phyloP scores from a whole-genome alignment of 92 coral and sea anemone genomes.

The Parazoanthus atlanticus region DNA sequence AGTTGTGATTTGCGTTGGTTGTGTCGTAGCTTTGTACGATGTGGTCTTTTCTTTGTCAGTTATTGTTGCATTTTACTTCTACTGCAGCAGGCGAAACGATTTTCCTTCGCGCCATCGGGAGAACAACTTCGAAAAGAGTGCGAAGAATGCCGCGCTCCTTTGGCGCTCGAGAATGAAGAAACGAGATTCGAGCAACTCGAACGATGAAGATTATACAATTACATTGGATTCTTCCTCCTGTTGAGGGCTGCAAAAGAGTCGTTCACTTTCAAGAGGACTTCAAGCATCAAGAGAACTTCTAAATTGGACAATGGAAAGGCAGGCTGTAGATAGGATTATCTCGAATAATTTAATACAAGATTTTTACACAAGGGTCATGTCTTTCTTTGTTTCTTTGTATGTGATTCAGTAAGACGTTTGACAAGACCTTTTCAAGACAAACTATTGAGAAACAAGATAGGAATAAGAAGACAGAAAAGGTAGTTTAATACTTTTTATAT shows the following conservation, averaged over 20 bases:
- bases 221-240: not conserved
- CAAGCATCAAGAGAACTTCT: no score
- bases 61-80: constrained; percentile 32
- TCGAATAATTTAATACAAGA: no score
- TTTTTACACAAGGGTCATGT: no score
- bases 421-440: no score
- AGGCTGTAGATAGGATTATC: no score
- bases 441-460: no score
- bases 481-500: no score
- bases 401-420: no score
- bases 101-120: not conserved
- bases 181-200: not conserved
- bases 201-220: not conserved
- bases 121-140: not conserved
- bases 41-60: constrained; percentile 10
- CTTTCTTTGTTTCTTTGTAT: no score
- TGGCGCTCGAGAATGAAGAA: constrained; percentile 17
- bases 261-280: not conserved
- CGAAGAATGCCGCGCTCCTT: not conserved
- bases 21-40: constrained; percentile 32
- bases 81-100: constrained; percentile 20
- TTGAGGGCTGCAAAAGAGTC: not conserved
- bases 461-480: no score
- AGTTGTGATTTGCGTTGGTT: constrained; percentile 27
- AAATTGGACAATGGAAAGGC: no score